Conservation (phyloP, 2,113 vertebrate genomes). For the Astur gentilis region DNA sequence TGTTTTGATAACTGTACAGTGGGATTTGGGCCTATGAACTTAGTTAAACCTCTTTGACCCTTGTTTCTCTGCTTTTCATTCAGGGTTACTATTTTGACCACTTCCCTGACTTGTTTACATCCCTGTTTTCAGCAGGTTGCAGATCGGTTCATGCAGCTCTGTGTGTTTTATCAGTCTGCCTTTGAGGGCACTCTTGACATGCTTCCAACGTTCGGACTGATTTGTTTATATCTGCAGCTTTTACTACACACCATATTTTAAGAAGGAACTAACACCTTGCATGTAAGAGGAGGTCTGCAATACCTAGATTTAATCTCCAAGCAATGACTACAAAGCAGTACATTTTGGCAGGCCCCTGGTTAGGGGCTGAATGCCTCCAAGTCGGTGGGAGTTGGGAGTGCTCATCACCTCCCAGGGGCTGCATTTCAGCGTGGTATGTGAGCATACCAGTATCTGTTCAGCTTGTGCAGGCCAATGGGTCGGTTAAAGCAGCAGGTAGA, state of each 20-base stretch:
- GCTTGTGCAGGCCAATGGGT: background rate
- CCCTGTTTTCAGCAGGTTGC: background rate
- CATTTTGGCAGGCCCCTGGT: background rate
- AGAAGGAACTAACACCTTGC: background rate
- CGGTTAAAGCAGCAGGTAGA: background rate
- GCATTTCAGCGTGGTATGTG: background rate
- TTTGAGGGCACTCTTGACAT: background rate
- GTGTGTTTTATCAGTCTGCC: background rate
- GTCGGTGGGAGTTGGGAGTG: background rate
- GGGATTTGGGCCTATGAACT: background rate
- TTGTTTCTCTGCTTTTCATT: background rate
- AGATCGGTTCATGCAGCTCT: background rate
- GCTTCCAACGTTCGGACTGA: background rate
- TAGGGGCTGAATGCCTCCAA: background rate
- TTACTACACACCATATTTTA: background rate
- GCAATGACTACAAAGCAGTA: background rate
- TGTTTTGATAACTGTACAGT: background rate
- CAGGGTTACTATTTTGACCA: background rate
- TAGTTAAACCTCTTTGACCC: background rate
- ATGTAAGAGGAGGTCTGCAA: accelerated
- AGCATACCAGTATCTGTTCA: background rate
- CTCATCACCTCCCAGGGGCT: background rate
- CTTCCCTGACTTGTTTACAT: background rate
- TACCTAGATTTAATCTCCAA: background rate
- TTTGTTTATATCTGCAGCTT: background rate